These are phyloP conservation scores for Lithophane semibrunnea DNA, from an alignment of 2,888 invertebrate genomes.

Conservation along the genomic window DNA sequence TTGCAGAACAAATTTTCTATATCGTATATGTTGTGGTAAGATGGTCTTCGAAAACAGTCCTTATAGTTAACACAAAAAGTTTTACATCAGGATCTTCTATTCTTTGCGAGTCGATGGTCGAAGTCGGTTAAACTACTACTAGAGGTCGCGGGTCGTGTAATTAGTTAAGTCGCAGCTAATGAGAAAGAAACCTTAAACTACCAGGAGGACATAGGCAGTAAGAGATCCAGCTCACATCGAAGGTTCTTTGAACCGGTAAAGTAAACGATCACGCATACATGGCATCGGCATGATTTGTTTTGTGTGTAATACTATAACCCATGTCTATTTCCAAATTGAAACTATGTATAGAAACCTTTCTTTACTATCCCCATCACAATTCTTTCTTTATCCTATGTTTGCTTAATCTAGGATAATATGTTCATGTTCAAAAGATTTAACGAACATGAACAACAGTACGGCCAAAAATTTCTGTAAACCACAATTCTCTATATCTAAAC, in stretches of 20 bases:
- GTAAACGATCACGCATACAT: slow-evolving; percentile 11
- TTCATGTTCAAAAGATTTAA: slow-evolving; percentile 5
- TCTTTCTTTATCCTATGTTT: background rate
- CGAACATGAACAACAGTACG: background rate
- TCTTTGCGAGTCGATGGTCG: background rate
- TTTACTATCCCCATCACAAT: background rate
- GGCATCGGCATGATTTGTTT: slow-evolving; percentile 26
- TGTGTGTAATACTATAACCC: slow-evolving; percentile 25
- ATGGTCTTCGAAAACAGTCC: background rate
- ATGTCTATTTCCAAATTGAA: slow-evolving; percentile 24
- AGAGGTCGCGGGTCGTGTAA: background rate
- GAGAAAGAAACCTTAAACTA: slow-evolving; percentile 1
- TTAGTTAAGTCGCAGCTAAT: background rate
- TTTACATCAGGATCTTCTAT: background rate
- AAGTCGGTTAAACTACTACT: background rate
- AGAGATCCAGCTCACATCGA: background rate
- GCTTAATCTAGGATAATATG: background rate
- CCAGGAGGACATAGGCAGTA: background rate
- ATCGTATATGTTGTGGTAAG: no score
- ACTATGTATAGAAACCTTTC: background rate
- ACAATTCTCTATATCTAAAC: background rate
- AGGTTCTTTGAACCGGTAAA: slow-evolving; percentile 8
- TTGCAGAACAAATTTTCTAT: background rate
- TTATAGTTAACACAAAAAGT: background rate
- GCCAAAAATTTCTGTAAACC: background rate